A percentile compares a stretch with the other conserved stretches of the same genome.
These are phyloP conservation scores for Mystacornis crossleyi DNA, from an alignment of 2,113 vertebrate species.

Conservation along the genomic window DNA sequence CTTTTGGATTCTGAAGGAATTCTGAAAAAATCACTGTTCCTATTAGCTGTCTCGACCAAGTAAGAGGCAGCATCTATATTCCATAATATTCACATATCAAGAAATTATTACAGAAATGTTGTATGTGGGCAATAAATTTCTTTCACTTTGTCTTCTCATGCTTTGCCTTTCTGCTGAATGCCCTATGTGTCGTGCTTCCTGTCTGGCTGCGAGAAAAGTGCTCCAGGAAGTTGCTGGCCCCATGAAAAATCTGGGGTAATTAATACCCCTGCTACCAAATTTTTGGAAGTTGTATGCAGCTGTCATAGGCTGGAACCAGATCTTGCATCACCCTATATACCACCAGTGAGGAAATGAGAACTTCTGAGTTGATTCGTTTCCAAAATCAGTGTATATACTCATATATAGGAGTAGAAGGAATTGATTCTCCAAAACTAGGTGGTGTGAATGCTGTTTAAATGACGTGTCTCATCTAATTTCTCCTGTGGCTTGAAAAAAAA, in stretches of 20 bases:
- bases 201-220: not conserved
- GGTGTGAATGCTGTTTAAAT: not conserved
- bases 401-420: not conserved
- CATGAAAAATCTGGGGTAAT: not conserved
- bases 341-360: not conserved
- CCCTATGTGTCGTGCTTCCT: fast-evolving
- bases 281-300: not conserved
- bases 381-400: not conserved
- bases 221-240: not conserved
- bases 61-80: not conserved
- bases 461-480: not conserved
- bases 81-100: not conserved
- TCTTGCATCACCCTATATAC: not conserved
- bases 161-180: not conserved
- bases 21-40: not conserved
- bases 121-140: not conserved
- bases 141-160: not conserved
- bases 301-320: not conserved
- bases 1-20: not conserved
- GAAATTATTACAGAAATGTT: not conserved
- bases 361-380: not conserved
- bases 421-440: not conserved
- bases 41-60: not conserved
- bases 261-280: not conserved
- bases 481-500: not conserved